These are phyloP conservation scores for Napeogenes inachia DNA, from an alignment of 2,888 invertebrate genomes.

Conservation along the genomic window DNA sequence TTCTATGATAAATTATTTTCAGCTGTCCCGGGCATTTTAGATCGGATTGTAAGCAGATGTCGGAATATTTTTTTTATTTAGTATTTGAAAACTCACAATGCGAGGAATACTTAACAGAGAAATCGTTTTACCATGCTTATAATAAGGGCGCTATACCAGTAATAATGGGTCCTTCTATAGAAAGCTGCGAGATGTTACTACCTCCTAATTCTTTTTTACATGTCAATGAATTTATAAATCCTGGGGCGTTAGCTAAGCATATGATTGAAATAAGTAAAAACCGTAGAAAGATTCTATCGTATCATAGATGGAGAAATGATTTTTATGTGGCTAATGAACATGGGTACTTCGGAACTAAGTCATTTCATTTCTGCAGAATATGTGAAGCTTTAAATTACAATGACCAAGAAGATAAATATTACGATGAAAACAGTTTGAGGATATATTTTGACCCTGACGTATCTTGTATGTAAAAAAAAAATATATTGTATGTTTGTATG, in stretches of 20 bases:
- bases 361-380: constrained; percentile 79
- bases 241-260: constrained; percentile 71
- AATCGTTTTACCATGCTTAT: constrained; percentile 81
- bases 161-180: constrained; percentile 78
- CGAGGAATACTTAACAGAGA: constrained; percentile 83
- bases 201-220: constrained; percentile 81
- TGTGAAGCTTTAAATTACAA: constrained; percentile 84
- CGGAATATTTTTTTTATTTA: constrained; percentile 81
- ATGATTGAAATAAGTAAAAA: constrained; percentile 63
- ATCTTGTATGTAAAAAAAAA: constrained; percentile 20
- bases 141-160: constrained; percentile 80
- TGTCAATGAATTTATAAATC: constrained; percentile 71
- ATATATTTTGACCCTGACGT: constrained; percentile 40
- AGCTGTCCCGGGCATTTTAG: constrained; percentile 81
- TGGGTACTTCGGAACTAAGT: constrained; percentile 80
- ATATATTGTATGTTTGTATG: not conserved
- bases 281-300: constrained; percentile 53
- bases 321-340: constrained; percentile 80
- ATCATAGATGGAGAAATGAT: constrained; percentile 78
- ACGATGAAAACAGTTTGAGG: constrained; percentile 38
- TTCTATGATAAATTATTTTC: constrained; percentile 37
- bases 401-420: constrained; percentile 42
- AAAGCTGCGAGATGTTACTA: constrained; percentile 69
- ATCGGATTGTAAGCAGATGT: constrained; percentile 75
- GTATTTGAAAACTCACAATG: constrained; percentile 84